Evolutionary conservation across 2,113 vertebrate species (phyloP).

Genomic region (Corapipo altera): DNA sequence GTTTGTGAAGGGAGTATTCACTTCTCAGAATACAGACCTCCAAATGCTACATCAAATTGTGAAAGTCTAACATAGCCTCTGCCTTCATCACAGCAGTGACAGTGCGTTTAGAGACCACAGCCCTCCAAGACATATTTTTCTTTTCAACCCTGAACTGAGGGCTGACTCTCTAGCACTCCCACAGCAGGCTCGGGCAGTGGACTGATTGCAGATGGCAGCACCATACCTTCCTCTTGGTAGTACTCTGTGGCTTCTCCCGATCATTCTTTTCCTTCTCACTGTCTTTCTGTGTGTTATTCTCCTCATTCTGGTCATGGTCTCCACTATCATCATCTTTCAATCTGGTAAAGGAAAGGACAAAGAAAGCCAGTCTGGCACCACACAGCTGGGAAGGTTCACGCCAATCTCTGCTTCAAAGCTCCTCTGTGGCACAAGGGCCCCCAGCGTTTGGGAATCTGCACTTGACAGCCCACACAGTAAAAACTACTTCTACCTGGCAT

Average conservation of each 20-base stretch:
- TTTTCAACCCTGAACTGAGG: not conserved
- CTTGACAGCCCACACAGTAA: not conserved
- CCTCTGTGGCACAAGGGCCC: fast-evolving
- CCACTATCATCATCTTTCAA: constrained; percentile 86
- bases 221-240: constrained; percentile 78
- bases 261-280: constrained; percentile 86
- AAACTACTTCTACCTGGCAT: not conserved
- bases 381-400: not conserved
- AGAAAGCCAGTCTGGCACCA: not conserved
- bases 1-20: not conserved
- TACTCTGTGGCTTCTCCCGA: constrained; percentile 76
- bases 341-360: constrained; percentile 40
- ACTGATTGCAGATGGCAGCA: not conserved
- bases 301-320: constrained; percentile 85
- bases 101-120: not conserved
- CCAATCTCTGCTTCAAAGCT: not conserved
- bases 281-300: constrained; percentile 88
- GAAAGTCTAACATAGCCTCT: not conserved
- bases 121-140: not conserved
- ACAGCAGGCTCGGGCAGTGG: not conserved
- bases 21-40: not conserved
- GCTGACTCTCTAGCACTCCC: not conserved
- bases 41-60: not conserved
- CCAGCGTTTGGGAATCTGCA: not conserved
- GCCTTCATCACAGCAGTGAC: not conserved